Percentiles rank a stretch among this genome's conserved stretches.
phyloP scores from a whole-genome alignment of 2,113 vertebrate genomes.

The Diphyllodes magnificus region DNA sequence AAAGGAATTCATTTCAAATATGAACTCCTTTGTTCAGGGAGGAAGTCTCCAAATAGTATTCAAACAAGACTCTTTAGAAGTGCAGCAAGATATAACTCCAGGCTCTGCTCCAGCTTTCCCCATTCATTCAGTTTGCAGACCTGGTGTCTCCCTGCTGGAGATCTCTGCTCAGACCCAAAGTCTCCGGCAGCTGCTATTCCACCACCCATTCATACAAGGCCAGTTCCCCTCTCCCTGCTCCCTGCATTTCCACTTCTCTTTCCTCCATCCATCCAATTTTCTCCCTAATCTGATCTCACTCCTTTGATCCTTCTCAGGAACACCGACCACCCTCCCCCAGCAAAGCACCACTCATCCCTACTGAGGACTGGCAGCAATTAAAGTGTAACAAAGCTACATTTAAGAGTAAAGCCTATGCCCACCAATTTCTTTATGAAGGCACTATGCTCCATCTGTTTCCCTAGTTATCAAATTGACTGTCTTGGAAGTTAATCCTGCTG shows the following conservation, averaged over 20 bases:
- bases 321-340: not conserved
- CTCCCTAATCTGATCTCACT: not conserved
- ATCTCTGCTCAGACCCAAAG: not conserved
- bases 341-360: not conserved
- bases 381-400: not conserved
- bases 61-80: constrained; percentile 6
- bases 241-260: not conserved
- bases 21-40: constrained; percentile 9
- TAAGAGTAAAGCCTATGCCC: not conserved
- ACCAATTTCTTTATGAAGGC: not conserved
- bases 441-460: not conserved
- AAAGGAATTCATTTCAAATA: constrained; percentile 44
- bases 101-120: constrained; percentile 35
- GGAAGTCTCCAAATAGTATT: constrained; percentile 5
- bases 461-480: not conserved
- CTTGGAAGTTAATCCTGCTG: not conserved
- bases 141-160: constrained; percentile 5
- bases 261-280: not conserved
- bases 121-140: constrained; percentile 49
- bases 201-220: not conserved
- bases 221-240: not conserved
- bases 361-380: not conserved
- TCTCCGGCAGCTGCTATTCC: not conserved
- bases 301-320: not conserved
- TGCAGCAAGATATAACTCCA: not conserved